Evolutionary conservation across 2,797 vertebrate genomes (phyloP), one percentile per base, ranked within the genome.

Genomic region (Coluber constrictor): DNA sequence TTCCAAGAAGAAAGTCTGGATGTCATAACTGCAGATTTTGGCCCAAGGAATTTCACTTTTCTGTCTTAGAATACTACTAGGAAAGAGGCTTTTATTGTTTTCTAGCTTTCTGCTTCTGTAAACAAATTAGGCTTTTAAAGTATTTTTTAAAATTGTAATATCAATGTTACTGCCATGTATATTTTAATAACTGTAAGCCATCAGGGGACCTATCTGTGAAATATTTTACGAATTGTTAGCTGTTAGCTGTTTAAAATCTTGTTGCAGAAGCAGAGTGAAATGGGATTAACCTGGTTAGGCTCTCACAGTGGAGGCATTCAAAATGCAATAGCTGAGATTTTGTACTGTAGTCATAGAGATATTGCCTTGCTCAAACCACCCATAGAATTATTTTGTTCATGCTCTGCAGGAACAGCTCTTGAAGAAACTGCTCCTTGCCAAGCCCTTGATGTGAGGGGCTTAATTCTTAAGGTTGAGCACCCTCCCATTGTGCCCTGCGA

Each of bases 381-480:
- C 8, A 13, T 16, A 18, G 16, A 12, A 12, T 57, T 8, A 12
- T 66, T 87, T n/a, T 9, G 27, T 23, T 5, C 37, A n/a, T 56
- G n/a, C 9, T 91, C 15, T 74, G 5, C 83, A 93, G 94, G 60
- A 60, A 12, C 55, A 1, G 20, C 20, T 16, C 23, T 29, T 25
- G 86, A 93, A 29, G 25, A 87, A 51, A 27, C 27, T 0, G 0
- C 6, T 3, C 5, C 25, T 32, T 4, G 74, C 37, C 37, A 83
- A 47, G 10, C 18, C 15, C 18, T 9, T 3, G 91, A 56, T n/a
- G 29, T 83, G 94, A 79, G 0, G 11, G 96, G 93, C 51, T 74
- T 96, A 92, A 97, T 97, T 88, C 95, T 97, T 59, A 95, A 94
- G 94, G 96, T 97, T 51, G 94, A 95, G 5, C 97, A 97, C 66